Base-by-base conservation (phyloP, 2,888 invertebrate species). In the Vandiemenella viatica region DNA sequence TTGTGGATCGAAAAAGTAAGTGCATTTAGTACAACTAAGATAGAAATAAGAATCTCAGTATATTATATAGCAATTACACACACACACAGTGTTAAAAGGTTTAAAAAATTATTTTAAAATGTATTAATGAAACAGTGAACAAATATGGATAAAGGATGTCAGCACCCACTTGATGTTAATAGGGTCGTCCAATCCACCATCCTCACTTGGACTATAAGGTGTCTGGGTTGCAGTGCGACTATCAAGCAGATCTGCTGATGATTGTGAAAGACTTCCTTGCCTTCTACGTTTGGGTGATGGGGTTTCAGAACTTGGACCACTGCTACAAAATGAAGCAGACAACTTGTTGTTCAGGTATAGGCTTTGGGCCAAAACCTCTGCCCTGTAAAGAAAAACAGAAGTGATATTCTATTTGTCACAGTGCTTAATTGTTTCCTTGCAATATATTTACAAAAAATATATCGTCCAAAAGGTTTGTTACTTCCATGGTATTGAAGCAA, bases 281-380 rank as follows among this genome's bases (percentile, higher is more conserved):
- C 57, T 54, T 2, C 57, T 55, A 48, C 58, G 60, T 1, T 58
- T 56, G 3, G 62, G 62, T 13, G 62, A 61, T 2, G 61, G 57
- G 20, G 61, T 54, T 32, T 62, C 63, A 22, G 58, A 56, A 1
- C 56, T 53, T 6, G 58, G 60, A 15, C 54, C 52, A 13, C 59
- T 52, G 37, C 53, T 60, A 46, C 61, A 60, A n/a, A 60, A 59
- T 4, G 71, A 71, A 52, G 65, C 68, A 2, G 74, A 70, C 23
- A 75, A 60, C 51, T 73, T 67, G 45, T 74, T 73, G 59, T 73
- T 77, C 59, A 71, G 67, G 59, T 74, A 77, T 48, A 78, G 58
- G 1, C 73, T 69, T 45, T 62, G 61, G 6, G 62, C 62, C 8
- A 62, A 51, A 5, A 59, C 57, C 58, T 78, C 77, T 1, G 71